Evolutionary conservation across 2,113 vertebrate species (phyloP).

Genomic region (Mormyrus lacerda): DNA sequence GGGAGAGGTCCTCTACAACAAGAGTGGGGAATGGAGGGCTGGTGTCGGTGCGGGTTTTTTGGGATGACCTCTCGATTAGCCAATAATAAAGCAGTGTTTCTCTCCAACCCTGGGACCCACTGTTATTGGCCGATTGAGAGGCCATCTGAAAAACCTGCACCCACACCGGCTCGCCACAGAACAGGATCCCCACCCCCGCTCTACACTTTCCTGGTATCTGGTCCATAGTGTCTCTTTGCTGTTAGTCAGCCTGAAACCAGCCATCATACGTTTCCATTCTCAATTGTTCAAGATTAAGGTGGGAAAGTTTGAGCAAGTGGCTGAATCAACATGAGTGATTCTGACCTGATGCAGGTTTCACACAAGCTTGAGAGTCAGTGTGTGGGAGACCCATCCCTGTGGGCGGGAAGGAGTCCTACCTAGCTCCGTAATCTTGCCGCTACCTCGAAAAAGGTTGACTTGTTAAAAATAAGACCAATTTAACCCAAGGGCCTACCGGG

Average conservation of each 20-base stretch:
- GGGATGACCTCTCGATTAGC: no score
- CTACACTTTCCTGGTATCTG: background rate
- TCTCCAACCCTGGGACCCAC: no score
- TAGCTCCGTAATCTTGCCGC: background rate
- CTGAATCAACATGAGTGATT: no score
- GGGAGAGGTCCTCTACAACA: background rate
- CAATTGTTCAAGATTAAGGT: background rate
- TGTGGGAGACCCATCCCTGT: background rate
- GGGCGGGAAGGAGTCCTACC: background rate
- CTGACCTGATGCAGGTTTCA: background rate
- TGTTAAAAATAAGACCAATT: conserved; percentile 21
- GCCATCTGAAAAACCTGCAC: no score
- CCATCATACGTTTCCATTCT: background rate
- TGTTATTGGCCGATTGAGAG: no score
- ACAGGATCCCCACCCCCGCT: background rate
- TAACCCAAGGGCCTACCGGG: conserved; percentile 78
- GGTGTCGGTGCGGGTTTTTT: no score
- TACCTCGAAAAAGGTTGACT: background rate
- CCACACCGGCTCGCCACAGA: no score
- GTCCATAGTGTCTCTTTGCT: background rate
- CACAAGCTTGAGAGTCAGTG: background rate
- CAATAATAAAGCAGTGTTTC: no score
- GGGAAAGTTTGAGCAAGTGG: background rate
- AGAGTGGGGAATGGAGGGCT: no score
- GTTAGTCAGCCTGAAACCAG: background rate